Conservation (phyloP, 2,113 vertebrate genomes). For the Notothenia coriiceps region DNA sequence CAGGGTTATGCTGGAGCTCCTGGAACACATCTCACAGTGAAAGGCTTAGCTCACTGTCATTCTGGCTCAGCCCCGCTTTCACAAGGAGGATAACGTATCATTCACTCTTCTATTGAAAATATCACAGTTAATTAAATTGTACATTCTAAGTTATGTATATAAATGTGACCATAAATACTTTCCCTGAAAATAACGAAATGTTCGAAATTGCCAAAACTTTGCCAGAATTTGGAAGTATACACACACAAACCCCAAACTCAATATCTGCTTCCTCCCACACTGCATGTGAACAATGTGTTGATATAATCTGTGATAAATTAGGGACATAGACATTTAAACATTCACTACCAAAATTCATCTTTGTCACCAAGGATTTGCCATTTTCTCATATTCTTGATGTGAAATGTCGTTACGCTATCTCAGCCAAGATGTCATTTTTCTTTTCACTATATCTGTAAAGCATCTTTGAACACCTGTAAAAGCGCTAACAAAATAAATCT, state of each 20-base stretch:
- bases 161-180: not conserved
- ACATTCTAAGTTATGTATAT: not conserved
- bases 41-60: slow-evolving; percentile 43
- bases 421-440: too few species aligned
- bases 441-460: too few species aligned
- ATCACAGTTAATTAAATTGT: not conserved
- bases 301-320: slow-evolving; percentile 28
- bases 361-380: slow-evolving; percentile 2
- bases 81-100: slow-evolving; percentile 6
- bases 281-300: slow-evolving; percentile 13
- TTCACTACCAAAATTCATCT: not conserved
- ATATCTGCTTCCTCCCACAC: not conserved
- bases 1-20: slow-evolving; percentile 36
- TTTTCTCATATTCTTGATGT: not conserved
- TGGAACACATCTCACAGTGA: slow-evolving; percentile 57
- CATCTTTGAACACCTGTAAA: too few species aligned
- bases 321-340: slow-evolving; percentile 27
- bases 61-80: not conserved
- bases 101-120: slow-evolving; percentile 10
- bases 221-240: not conserved
- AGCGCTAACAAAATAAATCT: too few species aligned
- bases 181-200: not conserved
- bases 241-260: slow-evolving; percentile 26
- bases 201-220: not conserved
- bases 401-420: not conserved